Conservation (phyloP, 2,888 invertebrate genomes). For the Pharmacophagus antenor region DNA sequence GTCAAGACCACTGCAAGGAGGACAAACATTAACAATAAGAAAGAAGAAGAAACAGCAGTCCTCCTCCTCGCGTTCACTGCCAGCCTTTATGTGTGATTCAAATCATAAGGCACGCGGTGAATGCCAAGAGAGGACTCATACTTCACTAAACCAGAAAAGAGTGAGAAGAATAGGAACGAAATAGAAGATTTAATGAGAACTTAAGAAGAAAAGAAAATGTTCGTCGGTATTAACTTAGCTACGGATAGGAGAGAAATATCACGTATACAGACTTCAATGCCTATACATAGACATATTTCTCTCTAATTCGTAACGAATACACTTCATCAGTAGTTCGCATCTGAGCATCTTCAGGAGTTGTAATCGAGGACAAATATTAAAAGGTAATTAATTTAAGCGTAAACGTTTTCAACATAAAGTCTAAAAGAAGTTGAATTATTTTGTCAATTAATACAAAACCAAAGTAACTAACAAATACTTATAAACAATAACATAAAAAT, state of each 20-base stretch:
- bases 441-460: not conserved
- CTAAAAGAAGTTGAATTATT: too few relatives aligned
- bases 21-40: too few relatives aligned
- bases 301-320: conserved; percentile 3
- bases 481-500: too few relatives aligned
- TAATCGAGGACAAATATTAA: not conserved
- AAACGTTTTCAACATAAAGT: too few relatives aligned
- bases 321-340: not conserved
- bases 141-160: conserved; percentile 43
- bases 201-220: conserved; percentile 14
- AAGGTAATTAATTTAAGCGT: not conserved
- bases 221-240: not conserved
- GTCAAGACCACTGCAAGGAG: not conserved
- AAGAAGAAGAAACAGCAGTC: conserved; percentile 58
- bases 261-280: not conserved
- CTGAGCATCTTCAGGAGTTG: not conserved
- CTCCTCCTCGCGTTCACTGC: conserved; percentile 97
- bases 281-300: conserved; percentile 10
- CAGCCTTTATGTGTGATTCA: conserved; percentile 90
- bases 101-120: conserved; percentile 99
- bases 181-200: not conserved
- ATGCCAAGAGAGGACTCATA: conserved; percentile 96
- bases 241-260: conserved; percentile 10
- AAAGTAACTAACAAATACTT: too few relatives aligned
- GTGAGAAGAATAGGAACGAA: not conserved